Percentiles rank a stretch among this genome's conserved stretches.
Conservation (phyloP, 2,113 vertebrate species). For the Pedionomus torquatus region DNA sequence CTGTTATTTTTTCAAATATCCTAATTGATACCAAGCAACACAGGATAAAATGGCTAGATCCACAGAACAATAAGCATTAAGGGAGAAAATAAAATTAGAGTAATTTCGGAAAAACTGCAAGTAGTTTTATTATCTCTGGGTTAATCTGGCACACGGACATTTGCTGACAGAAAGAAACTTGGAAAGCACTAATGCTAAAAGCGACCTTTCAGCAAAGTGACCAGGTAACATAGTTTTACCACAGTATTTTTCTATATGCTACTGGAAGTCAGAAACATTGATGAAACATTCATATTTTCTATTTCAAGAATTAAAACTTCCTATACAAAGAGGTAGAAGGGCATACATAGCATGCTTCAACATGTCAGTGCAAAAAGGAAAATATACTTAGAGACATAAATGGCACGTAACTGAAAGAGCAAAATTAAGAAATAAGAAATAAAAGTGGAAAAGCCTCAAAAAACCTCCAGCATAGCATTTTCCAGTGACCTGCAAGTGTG, state of each 20-base stretch:
- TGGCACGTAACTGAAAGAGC: background rate
- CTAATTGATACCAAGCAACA: background rate
- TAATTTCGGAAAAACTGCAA: background rate
- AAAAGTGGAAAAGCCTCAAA: background rate
- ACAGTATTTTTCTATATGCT: background rate
- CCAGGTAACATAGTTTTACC: background rate
- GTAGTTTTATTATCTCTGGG: background rate
- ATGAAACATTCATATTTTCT: background rate
- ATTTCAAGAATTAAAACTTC: background rate
- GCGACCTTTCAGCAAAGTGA: background rate
- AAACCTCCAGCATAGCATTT: background rate
- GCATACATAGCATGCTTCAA: background rate
- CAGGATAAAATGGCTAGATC: background rate
- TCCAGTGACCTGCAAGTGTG: background rate
- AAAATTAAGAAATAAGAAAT: background rate
- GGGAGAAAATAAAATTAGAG: background rate
- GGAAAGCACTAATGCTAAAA: background rate
- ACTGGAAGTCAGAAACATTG: background rate
- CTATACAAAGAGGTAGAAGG: background rate
- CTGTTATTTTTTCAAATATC: background rate
- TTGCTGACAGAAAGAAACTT: background rate
- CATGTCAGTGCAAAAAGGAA: background rate
- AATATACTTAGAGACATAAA: background rate
- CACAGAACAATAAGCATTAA: background rate
- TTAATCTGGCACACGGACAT: background rate